Percentiles rank a stretch among this genome's conserved stretches.
These are phyloP conservation scores for Brachionus rotundiformis DNA, from an alignment of 1,140 invertebrate species.

Conservation along the genomic window DNA sequence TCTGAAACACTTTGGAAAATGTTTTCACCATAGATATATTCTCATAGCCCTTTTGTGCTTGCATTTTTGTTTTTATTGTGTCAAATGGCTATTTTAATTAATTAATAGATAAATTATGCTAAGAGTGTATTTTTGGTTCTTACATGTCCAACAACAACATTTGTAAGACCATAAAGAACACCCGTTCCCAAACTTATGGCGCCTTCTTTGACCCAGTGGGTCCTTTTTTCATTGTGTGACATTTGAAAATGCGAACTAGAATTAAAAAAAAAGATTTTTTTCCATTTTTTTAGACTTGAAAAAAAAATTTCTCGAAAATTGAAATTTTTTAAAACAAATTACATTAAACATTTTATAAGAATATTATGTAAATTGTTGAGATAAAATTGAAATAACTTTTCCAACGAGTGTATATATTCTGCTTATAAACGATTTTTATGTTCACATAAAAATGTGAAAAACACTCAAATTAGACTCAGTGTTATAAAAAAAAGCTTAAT, in stretches of 20 bases:
- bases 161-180: conserved; percentile 61
- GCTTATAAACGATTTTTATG: neutral
- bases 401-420: neutral
- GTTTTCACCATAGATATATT: conserved; percentile 58
- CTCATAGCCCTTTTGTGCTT: conserved; percentile 60
- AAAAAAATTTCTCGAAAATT: neutral
- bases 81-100: conserved; percentile 57
- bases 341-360: neutral
- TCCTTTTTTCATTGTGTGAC: conserved; percentile 60
- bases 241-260: conserved; percentile 52
- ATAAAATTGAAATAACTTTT: neutral
- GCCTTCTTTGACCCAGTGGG: conserved; percentile 60
- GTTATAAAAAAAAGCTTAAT: neutral
- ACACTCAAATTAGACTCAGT: neutral
- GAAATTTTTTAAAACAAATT: neutral
- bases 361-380: conserved; percentile 9
- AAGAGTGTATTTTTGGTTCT: too few species aligned
- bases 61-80: conserved; percentile 63
- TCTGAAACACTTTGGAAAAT: conserved; percentile 56
- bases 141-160: conserved; percentile 58
- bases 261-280: neutral
- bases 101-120: too few species aligned
- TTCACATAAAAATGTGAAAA: conserved; percentile 15
- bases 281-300: neutral
- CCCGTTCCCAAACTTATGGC: conserved; percentile 60